phyloP scores from a whole-genome alignment of 2,888 invertebrate genomes.

The Oligia fasciuncula region DNA sequence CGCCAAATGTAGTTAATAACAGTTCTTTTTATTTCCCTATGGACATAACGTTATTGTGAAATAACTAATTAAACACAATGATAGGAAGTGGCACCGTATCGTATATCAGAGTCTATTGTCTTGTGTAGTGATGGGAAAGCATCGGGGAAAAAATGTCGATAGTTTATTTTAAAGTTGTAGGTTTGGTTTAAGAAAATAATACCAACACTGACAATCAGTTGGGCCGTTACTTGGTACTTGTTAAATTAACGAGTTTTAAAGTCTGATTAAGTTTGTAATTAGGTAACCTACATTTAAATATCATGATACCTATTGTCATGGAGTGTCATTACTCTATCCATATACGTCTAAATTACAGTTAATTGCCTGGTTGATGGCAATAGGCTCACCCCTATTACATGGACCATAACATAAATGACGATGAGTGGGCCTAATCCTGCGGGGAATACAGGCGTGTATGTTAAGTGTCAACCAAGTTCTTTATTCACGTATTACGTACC shows the following conservation, averaged over 20 bases:
- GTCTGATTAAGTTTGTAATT: not conserved
- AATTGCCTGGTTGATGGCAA: not conserved
- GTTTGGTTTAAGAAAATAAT: not conserved
- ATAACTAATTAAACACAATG: conserved; percentile 56
- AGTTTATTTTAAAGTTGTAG: not conserved
- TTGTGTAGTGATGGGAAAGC: conserved; percentile 39
- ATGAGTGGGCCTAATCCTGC: not conserved
- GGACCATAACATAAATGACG: not conserved
- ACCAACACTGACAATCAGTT: not conserved
- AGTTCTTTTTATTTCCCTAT: not conserved
- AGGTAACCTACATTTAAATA: not conserved
- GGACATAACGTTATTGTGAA: conserved; percentile 19
- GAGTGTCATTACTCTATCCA: no score
- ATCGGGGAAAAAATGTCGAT: conserved; percentile 36
- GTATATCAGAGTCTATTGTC: conserved; percentile 55
- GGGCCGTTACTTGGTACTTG: not conserved
- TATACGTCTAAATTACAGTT: not conserved
- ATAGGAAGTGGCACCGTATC: conserved; percentile 64
- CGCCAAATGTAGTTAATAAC: not conserved
- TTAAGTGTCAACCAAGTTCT: not conserved
- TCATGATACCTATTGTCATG: not conserved
- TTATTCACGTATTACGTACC: not conserved
- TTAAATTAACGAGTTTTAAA: not conserved
- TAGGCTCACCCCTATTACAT: no score
- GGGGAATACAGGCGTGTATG: not conserved